Evolutionary conservation across 23 tunicate genomes (phyloP).

Genomic region (Halocynthia roretzi): DNA sequence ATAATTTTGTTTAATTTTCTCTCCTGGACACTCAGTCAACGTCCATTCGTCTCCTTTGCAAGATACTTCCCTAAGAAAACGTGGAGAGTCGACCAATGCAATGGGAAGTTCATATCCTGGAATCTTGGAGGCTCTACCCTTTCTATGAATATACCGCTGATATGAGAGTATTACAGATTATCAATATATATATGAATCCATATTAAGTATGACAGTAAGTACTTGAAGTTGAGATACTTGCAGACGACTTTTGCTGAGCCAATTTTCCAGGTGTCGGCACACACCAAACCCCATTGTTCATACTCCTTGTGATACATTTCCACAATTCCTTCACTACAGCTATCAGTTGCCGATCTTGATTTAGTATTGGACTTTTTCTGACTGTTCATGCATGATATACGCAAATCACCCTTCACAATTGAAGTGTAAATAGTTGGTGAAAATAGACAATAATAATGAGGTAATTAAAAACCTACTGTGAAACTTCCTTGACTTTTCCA

Average conservation of each 20-base stretch:
- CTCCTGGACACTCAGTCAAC: constrained; percentile 46
- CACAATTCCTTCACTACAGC: constrained; percentile 56
- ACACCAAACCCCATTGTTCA: constrained; percentile 57
- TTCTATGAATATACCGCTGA: not conserved
- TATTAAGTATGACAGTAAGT: not conserved
- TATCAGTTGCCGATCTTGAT: not conserved
- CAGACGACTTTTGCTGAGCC: constrained; percentile 60
- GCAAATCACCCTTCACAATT: constrained; percentile 54
- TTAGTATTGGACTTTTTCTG: not conserved
- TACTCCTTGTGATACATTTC: constrained; percentile 64
- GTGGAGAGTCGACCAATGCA: constrained; percentile 20
- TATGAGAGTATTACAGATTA: not conserved
- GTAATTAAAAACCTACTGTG: constrained; percentile 31
- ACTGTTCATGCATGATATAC: constrained; percentile 32
- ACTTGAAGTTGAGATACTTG: constrained; percentile 63
- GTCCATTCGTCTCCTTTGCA: constrained; percentile 46
- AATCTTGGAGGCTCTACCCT: constrained; percentile 23
- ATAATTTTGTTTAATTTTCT: constrained; percentile 2
- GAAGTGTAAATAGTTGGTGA: not conserved
- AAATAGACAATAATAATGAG: not conserved
- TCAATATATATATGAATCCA: not conserved
- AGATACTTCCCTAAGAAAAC: constrained; percentile 7
- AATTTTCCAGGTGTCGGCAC: constrained; percentile 53
- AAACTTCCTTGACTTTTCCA: constrained; percentile 91
- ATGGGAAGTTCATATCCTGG: constrained; percentile 1